Evolutionary conservation across 2,113 vertebrate species (phyloP).

Genomic region (Diglossa brunneiventris): DNA sequence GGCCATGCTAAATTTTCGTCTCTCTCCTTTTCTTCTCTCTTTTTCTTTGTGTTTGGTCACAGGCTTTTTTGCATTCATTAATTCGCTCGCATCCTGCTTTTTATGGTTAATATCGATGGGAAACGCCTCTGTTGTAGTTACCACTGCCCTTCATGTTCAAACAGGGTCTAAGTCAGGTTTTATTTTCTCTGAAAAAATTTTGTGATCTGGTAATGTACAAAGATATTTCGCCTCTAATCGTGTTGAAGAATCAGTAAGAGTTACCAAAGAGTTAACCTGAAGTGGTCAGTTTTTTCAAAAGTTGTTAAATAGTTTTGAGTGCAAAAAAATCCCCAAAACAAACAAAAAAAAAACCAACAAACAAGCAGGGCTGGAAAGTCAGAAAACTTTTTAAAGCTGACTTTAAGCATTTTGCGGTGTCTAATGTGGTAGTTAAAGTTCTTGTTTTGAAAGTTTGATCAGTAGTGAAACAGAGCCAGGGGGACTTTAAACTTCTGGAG

Average conservation of each 20-base stretch:
- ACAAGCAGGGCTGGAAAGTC: neutral
- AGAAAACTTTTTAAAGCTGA: neutral
- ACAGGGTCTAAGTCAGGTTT: accelerated
- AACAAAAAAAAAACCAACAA: no score
- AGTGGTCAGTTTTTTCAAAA: neutral
- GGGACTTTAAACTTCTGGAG: neutral
- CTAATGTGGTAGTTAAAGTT: neutral
- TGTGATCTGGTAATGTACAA: accelerated
- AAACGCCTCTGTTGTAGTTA: neutral
- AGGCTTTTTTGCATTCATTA: accelerated
- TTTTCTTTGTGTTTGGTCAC: neutral
- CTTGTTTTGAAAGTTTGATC: neutral
- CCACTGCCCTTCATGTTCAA: accelerated
- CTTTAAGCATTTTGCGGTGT: neutral
- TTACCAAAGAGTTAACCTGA: neutral
- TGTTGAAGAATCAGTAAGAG: neutral
- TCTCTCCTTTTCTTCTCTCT: accelerated
- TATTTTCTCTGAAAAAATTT: neutral
- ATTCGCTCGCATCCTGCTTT: accelerated
- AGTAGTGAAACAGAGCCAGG: neutral
- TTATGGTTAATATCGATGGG: neutral
- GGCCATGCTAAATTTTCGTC: accelerated
- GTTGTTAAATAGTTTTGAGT: neutral
- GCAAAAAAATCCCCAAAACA: accelerated
- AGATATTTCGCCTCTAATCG: neutral